Conservation (phyloP, 2,888 invertebrate species). For the Drosophila emarginata region DNA sequence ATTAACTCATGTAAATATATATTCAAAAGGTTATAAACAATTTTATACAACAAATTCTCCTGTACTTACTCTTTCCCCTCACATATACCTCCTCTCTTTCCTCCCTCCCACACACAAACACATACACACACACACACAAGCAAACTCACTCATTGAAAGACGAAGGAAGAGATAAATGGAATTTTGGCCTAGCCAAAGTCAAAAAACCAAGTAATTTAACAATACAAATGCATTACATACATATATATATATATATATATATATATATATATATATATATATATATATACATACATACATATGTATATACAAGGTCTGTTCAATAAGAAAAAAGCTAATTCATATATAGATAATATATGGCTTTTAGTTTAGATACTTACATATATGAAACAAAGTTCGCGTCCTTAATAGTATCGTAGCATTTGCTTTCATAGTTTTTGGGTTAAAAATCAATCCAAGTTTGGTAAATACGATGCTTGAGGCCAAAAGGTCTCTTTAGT, state of each 20-base stretch:
- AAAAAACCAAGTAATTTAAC: constrained; percentile 30
- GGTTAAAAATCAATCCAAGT: no score
- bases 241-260: constrained; percentile 7
- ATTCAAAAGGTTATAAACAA: constrained; percentile 51
- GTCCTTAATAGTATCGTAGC: no score
- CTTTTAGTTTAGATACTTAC: background rate
- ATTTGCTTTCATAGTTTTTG: no score
- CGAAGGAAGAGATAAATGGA: constrained; percentile 20
- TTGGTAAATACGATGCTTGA: no score
- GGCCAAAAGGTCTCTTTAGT: no score
- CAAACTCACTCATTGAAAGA: background rate
- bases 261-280: background rate
- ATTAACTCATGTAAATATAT: constrained; percentile 54
- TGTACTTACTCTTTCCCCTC: background rate
- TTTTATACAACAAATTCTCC: constrained; percentile 60
- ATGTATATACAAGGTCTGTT: background rate
- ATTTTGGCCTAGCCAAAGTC: constrained; percentile 57
- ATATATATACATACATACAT: background rate
- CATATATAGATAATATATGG: background rate
- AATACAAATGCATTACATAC: background rate
- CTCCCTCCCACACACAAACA: background rate
- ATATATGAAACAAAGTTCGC: background rate
- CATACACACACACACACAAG: background rate
- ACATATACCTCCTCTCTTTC: constrained; percentile 4
- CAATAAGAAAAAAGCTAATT: background rate